Base-by-base conservation (phyloP, 2,888 invertebrate genomes). In the Falcaria lacertinaria region DNA sequence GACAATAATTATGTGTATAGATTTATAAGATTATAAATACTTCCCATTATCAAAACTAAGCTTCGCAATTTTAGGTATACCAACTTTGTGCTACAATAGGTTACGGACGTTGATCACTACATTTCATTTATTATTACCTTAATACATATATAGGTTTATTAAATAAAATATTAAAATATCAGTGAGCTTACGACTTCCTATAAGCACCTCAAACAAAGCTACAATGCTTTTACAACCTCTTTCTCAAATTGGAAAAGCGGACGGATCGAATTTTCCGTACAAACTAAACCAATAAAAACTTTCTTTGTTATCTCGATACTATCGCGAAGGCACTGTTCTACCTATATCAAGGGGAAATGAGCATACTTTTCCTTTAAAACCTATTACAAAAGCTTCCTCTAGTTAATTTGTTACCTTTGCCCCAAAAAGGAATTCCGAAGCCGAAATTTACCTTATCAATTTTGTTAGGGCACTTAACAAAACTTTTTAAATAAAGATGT, bases 251-350 rank as follows among this genome's bases (percentile, higher is more conserved):
- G 81, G 86, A 81, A 80, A 76, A 76, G 73, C 75, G 28, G 11
- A 73, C 64, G 73, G 78, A 69, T 79, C 77, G 75, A 75, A 78
- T 74, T 62, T 64, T 57, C 14, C 22, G 36, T 19, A 22, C 64
- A 68, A 86, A 86, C 73, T 88, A 84, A 57, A 57, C 64, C 64
- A 76, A 80, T 89, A 87, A 88, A 89, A 88, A 88, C 85, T 89
- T 88, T 84, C 85, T 84, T 87, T 84, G 85, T 85, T 87, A 87
- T 69, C 74, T 51, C 69, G 85, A 84, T 85, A 79, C 69, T 79
- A 83, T 81, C 82, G 65, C 52, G 64, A 58, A 55, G 54, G 64
- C 78, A 83, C 82, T 83, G 79, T 77, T 83, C 57, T 43, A 60
- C 56, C 59, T 62, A 61, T 72, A 70, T 63, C 50, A 55, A 55